Conservation (phyloP, 2,888 invertebrate species). For the Heliconius aoede region DNA sequence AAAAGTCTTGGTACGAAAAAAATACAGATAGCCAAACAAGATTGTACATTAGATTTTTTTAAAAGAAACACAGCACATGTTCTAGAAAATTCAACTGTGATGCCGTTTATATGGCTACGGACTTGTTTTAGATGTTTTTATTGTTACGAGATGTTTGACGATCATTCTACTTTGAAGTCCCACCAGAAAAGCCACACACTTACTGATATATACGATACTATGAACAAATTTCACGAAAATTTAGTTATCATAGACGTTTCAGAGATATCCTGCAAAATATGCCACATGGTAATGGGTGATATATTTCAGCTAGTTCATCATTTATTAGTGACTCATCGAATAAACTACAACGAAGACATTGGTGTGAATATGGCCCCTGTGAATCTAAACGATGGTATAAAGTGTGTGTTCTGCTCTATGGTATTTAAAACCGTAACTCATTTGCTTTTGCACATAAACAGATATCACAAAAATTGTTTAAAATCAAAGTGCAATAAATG, state of each 20-base stretch:
- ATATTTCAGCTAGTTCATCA: slow-evolving; percentile 56
- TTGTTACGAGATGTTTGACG: slow-evolving; percentile 56
- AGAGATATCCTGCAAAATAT: slow-evolving; percentile 57
- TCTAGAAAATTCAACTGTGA: slow-evolving; percentile 55
- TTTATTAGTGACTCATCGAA: slow-evolving; percentile 49
- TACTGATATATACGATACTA: slow-evolving; percentile 50
- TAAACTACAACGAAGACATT: slow-evolving; percentile 48
- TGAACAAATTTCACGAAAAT: slow-evolving; percentile 50
- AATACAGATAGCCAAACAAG: slow-evolving; percentile 24
- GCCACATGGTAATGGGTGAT: slow-evolving; percentile 48
- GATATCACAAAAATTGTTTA: slow-evolving; percentile 53
- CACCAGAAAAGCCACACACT: slow-evolving; percentile 50
- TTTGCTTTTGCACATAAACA: slow-evolving; percentile 57
- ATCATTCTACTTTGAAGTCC: slow-evolving; percentile 51
- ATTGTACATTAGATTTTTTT: slow-evolving; percentile 43
- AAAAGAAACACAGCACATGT: slow-evolving; percentile 56
- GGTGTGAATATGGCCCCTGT: slow-evolving; percentile 53
- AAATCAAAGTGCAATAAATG: slow-evolving; percentile 60
- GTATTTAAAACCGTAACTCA: slow-evolving; percentile 57
- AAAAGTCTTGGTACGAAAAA: slow-evolving; percentile 28
- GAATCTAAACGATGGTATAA: slow-evolving; percentile 55
- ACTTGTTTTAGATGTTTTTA: slow-evolving; percentile 59
- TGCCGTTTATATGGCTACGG: slow-evolving; percentile 58
- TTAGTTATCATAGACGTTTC: slow-evolving; percentile 58
- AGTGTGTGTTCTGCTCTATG: slow-evolving; percentile 58